Base-by-base conservation (phyloP, 2,888 invertebrate genomes). In the Nemotelus nigrinus region DNA sequence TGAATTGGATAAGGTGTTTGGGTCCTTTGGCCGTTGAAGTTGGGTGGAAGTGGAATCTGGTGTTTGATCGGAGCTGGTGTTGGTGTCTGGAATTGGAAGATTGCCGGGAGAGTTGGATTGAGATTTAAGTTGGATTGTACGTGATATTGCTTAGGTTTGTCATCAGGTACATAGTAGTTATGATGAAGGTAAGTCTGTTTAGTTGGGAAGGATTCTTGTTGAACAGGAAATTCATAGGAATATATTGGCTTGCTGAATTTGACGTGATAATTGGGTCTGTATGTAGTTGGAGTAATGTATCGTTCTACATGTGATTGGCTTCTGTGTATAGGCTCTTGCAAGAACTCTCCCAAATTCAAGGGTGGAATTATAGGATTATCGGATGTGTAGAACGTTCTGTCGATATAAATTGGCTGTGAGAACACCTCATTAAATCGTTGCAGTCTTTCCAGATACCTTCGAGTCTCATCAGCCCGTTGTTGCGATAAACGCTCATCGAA, bases 311-410 rank as follows among this genome's bases (percentile, higher is more conserved):
- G n/a, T 48, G 76, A 47, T 44, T 8, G 39, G n/a, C 58, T 50
- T 25, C 57, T 58, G 3, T 64, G 64, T 45, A 65, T 81, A 75
- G 83, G 83, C n/a, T 80, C 80, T 55, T 83, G 82, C 1, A 85
- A 77, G 77, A 85, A 85, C 81, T 87, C 87, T 48, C 87, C 87
- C 64, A 85, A 85, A 79, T 87, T 87, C 2, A 87, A 81, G 53
- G 80, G 63, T 44, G 48, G 57, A 44, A 60, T 44, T 57, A 25
- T 50, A 25, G 50, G 75, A 45, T 68, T 74, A 58, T 55, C 58
- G 43, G 75, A 55, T 10, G 77, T 70, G 25, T 70, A 58, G 41
- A 53, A 74, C 8, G n/a, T 57, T 3, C 53, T 25, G n/a, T 76
- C 75, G 39, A 75, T 58, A 25, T 57, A 50, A 77, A 76, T 80